A percentile compares a stretch with the other conserved stretches of the same genome.
Evolutionary conservation across 2,888 invertebrate genomes (phyloP).

Genomic region (Andrena hattorfiana): DNA sequence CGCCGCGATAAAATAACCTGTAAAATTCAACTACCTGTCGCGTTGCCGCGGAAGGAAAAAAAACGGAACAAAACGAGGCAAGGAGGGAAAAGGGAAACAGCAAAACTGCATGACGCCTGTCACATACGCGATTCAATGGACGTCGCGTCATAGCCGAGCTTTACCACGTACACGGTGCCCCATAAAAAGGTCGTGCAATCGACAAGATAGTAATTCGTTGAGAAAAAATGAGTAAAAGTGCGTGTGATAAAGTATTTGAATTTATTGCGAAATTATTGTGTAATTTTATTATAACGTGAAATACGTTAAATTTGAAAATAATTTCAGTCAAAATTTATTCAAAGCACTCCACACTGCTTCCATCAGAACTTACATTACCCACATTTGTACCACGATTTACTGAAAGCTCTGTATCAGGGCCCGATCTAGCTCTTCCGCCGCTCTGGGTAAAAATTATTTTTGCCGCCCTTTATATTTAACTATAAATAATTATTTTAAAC

Average conservation of each 20-base stretch:
- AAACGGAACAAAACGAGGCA: not conserved
- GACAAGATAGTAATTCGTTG: slow-evolving; percentile 18
- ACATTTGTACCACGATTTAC: too few relatives aligned
- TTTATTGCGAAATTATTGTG: not conserved
- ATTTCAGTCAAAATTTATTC: too few relatives aligned
- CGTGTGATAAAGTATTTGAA: not conserved
- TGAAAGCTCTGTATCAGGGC: too few relatives aligned
- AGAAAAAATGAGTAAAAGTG: slow-evolving; percentile 14
- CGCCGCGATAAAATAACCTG: slow-evolving; percentile 52
- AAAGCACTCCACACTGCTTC: too few relatives aligned
- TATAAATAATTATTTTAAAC: too few relatives aligned
- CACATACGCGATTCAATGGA: slow-evolving; percentile 40
- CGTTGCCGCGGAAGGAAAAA: slow-evolving; percentile 12
- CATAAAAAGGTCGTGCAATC: slow-evolving; percentile 18
- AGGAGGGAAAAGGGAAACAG: not conserved
- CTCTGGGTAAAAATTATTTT: too few relatives aligned
- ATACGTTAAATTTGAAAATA: too few relatives aligned
- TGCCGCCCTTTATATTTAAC: too few relatives aligned
- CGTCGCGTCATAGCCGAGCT: slow-evolving; percentile 34
- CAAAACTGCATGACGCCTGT: slow-evolving; percentile 34
- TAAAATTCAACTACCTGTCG: slow-evolving; percentile 62
- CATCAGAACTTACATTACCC: too few relatives aligned
- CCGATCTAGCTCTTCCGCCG: too few relatives aligned
- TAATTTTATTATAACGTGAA: too few relatives aligned
- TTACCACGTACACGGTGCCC: slow-evolving; percentile 7